A percentile compares a stretch with the other conserved stretches of the same genome.
phyloP scores from a whole-genome alignment of 2,113 vertebrate genomes.

The Toxotes jaculatrix region DNA sequence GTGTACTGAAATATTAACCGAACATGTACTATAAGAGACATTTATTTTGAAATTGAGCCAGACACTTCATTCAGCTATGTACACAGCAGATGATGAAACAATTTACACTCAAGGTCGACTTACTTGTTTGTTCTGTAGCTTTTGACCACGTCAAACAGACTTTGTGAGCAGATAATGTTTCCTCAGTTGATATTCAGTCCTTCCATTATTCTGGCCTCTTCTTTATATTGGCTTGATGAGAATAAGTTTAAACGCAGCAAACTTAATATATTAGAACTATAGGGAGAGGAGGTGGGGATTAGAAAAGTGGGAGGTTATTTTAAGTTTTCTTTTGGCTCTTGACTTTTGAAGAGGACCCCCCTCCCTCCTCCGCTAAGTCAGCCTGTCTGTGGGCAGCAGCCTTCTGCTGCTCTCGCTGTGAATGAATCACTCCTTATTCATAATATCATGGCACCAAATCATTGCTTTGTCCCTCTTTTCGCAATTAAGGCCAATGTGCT shows the following conservation, averaged over 20 bases:
- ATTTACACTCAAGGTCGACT: not conserved
- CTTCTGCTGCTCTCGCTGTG: conserved; percentile 55
- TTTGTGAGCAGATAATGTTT: not conserved
- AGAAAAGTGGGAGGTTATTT: too few relatives aligned
- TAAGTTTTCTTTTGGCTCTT: too few relatives aligned
- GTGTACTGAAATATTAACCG: not conserved
- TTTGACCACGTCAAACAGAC: not conserved
- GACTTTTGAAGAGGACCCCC: too few relatives aligned
- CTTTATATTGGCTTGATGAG: too few relatives aligned
- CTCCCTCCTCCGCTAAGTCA: conserved; percentile 17
- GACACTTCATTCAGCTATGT: not conserved
- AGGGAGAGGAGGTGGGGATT: too few relatives aligned
- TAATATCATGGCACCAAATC: conserved; percentile 16
- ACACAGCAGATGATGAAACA: not conserved
- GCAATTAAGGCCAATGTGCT: conserved; percentile 11
- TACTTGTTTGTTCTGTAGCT: too few relatives aligned
- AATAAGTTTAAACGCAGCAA: too few relatives aligned
- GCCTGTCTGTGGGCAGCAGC: conserved; percentile 51
- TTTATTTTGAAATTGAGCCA: not conserved
- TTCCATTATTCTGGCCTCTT: not conserved
- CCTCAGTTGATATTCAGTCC: not conserved
- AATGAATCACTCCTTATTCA: conserved; percentile 70
- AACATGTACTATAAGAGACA: not conserved
- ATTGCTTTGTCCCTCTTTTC: conserved; percentile 36
- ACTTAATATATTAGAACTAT: too few relatives aligned